Conservation (phyloP, 2,888 invertebrate genomes). For the Pyrrhia umbra region DNA sequence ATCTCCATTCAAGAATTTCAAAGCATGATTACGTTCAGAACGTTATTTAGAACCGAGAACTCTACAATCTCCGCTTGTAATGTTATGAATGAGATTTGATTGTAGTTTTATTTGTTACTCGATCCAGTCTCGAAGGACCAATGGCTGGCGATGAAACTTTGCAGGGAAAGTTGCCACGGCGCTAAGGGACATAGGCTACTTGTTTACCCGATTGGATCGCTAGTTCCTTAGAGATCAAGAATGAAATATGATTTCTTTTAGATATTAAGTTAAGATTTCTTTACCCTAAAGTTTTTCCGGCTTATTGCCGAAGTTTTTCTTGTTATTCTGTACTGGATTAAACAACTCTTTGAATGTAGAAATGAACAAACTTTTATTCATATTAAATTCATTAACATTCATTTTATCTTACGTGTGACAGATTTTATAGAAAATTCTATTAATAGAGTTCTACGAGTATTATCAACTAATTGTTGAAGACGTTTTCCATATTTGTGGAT, state of each 20-base stretch:
- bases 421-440: too few species aligned
- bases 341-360: neutral
- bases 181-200: constrained; percentile 55
- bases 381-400: neutral
- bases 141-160: constrained; percentile 54
- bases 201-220: constrained; percentile 57
- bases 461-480: too few species aligned
- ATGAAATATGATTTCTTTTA: constrained; percentile 56
- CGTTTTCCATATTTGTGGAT: too few species aligned
- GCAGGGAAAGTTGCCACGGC: constrained; percentile 51
- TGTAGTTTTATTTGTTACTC: constrained; percentile 59
- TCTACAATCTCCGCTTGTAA: constrained; percentile 45
- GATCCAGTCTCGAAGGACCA: constrained; percentile 43
- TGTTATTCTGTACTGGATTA: constrained; percentile 11
- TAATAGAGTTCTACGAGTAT: too few species aligned
- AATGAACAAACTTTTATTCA: neutral
- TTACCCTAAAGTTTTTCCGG: constrained; percentile 35
- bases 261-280: constrained; percentile 52
- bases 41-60: constrained; percentile 31
- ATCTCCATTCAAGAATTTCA: constrained; percentile 8
- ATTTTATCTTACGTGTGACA: neutral
- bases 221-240: constrained; percentile 50
- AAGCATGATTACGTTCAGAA: constrained; percentile 19
- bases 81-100: constrained; percentile 59
- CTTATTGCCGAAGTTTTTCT: constrained; percentile 23